These are phyloP conservation scores for Emmelina monodactyla DNA, from an alignment of 2,888 invertebrate genomes.

Conservation along the genomic window DNA sequence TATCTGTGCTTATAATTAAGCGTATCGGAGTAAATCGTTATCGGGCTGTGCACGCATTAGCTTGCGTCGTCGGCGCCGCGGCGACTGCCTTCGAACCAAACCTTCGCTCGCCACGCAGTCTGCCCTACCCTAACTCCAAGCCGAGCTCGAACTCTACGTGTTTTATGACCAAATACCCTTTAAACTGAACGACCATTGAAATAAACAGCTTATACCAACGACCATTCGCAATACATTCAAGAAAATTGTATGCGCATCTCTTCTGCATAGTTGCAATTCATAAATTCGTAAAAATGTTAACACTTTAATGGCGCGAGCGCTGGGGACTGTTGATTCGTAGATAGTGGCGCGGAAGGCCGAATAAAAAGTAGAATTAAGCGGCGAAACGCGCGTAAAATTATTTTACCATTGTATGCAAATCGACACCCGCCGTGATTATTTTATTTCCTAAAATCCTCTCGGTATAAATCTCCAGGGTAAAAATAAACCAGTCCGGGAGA, in stretches of 20 bases:
- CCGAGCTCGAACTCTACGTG: conserved; percentile 26
- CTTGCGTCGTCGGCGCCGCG: conserved; percentile 27
- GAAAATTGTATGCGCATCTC: background rate
- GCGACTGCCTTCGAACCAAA: conserved; percentile 29
- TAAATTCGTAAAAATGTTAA: conserved; percentile 47
- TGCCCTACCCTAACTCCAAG: conserved; percentile 24
- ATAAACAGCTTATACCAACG: background rate
- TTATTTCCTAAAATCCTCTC: conserved; percentile 62
- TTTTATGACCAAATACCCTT: conserved; percentile 24
- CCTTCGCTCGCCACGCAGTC: conserved; percentile 44
- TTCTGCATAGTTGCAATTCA: conserved; percentile 1
- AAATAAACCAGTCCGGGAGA: conserved; percentile 38
- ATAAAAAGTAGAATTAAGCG: conserved; percentile 65
- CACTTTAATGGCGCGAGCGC: conserved; percentile 50
- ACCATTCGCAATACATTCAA: background rate
- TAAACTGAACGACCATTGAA: background rate
- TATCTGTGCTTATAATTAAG: too few species aligned
- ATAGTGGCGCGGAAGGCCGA: conserved; percentile 57
- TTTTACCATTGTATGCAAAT: conserved; percentile 68
- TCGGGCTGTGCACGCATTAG: too few species aligned
- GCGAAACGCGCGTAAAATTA: conserved; percentile 67
- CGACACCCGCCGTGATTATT: conserved; percentile 59
- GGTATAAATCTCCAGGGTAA: conserved; percentile 57
- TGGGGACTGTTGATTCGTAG: conserved; percentile 59
- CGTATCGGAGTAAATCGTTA: too few species aligned